These are phyloP conservation scores for Acromyrmex echinatior DNA, from an alignment of 1,140 invertebrate species.

Conservation along the genomic window DNA sequence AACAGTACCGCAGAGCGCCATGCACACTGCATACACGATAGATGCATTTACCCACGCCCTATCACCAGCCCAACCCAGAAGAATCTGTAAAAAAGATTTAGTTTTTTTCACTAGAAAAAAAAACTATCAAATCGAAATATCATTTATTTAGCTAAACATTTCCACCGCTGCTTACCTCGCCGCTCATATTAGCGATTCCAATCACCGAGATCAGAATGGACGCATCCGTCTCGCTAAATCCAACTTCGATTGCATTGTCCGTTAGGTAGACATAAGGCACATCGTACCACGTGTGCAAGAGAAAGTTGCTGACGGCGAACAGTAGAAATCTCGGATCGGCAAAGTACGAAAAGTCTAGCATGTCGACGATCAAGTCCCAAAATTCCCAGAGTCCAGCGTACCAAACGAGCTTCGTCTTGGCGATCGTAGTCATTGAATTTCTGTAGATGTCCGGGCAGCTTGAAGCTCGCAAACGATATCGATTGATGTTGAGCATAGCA, in stretches of 20 bases:
- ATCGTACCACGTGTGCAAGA: constrained; percentile 96
- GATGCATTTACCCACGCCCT: constrained; percentile 91
- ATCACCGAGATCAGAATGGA: constrained; percentile 95
- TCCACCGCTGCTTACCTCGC: constrained; percentile 90
- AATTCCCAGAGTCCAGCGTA: constrained; percentile 92
- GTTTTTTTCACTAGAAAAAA: not conserved
- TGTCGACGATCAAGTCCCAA: constrained; percentile 91
- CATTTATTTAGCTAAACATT: not conserved
- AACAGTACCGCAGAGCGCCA: constrained; percentile 91
- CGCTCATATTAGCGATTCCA: constrained; percentile 94
- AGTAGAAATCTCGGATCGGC: constrained; percentile 91
- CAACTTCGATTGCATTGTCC: constrained; percentile 91
- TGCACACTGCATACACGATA: constrained; percentile 92
- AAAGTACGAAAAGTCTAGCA: constrained; percentile 94
- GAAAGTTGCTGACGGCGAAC: constrained; percentile 94
- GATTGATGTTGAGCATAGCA: constrained; percentile 94
- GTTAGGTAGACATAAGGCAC: constrained; percentile 95
- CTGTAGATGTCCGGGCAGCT: constrained; percentile 96
- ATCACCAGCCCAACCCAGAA: constrained; percentile 96
- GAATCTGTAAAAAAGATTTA: constrained; percentile 88
- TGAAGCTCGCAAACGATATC: constrained; percentile 93
- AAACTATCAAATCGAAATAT: not conserved
- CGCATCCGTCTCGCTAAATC: constrained; percentile 91
- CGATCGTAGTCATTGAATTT: constrained; percentile 95
- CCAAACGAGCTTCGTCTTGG: constrained; percentile 92